phyloP scores from a whole-genome alignment of 2,113 vertebrate species.

The Capreolus pygargus region DNA sequence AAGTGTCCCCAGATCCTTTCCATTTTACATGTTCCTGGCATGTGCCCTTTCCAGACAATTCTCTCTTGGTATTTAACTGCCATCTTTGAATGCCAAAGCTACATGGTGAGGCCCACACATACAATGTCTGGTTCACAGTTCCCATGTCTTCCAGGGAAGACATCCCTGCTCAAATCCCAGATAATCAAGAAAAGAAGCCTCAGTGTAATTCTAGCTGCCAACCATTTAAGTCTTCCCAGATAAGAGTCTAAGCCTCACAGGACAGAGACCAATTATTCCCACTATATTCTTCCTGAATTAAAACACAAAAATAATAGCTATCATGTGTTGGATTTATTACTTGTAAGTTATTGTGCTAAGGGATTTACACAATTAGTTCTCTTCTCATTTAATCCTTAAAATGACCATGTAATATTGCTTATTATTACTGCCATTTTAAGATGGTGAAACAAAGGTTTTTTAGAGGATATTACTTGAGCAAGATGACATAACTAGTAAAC shows the following conservation, averaged over 20 bases:
- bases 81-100: not conserved
- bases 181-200: not conserved
- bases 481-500: not conserved
- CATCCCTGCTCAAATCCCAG: not conserved
- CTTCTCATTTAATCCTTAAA: not conserved
- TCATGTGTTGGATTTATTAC: not conserved
- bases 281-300: not conserved
- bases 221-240: not conserved
- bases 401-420: not conserved
- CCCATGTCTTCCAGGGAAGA: not conserved
- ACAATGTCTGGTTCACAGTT: not conserved
- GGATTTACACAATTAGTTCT: not conserved
- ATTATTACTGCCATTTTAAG: not conserved
- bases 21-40: not conserved
- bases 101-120: accelerated
- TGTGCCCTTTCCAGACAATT: not conserved
- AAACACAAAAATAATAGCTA: not conserved
- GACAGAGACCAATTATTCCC: not conserved
- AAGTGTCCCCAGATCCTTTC: not conserved
- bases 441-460: not conserved
- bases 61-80: not conserved
- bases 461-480: not conserved
- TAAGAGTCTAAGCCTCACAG: not conserved
- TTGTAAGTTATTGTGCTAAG: not conserved
- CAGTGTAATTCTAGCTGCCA: not conserved